These are phyloP conservation scores for Drosophila birchii DNA, from an alignment of 2,888 invertebrate genomes.

Conservation along the genomic window DNA sequence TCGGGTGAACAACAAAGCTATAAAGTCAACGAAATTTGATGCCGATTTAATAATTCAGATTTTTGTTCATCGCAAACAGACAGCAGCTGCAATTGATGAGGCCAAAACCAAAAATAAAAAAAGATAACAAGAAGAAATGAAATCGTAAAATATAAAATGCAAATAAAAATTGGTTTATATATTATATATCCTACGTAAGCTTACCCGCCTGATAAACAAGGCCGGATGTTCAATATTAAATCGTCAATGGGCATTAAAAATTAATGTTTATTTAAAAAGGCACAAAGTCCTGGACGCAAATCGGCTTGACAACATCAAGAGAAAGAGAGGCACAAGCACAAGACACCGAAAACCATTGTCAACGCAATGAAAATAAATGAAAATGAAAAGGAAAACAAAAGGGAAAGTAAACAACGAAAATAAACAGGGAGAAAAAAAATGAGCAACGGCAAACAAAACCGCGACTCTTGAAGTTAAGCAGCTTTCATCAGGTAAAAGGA, in stretches of 20 bases:
- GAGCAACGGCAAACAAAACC: constrained; percentile 20
- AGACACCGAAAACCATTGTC: constrained; percentile 39
- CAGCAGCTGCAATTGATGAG: constrained; percentile 73
- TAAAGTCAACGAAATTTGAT: constrained; percentile 52
- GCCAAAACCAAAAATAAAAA: constrained; percentile 32
- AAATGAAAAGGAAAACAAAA: constrained; percentile 28
- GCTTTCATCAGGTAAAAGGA: constrained; percentile 51
- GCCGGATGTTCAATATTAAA: constrained; percentile 60
- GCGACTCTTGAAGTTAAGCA: constrained; percentile 55
- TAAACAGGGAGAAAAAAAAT: constrained; percentile 21
- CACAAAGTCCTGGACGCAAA: constrained; percentile 50
- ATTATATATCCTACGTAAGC: constrained; percentile 19
- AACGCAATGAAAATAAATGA: constrained; percentile 32
- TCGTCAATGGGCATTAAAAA: constrained; percentile 60
- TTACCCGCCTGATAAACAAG: constrained; percentile 37
- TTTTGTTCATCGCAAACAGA: constrained; percentile 58
- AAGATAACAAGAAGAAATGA: constrained; percentile 32
- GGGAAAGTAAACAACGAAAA: constrained; percentile 24
- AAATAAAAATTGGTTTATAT: constrained; percentile 35
- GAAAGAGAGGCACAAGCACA: neutral
- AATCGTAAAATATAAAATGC: constrained; percentile 46
- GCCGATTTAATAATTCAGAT: constrained; percentile 67
- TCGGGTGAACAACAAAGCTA: constrained; percentile 40
- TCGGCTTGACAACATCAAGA: constrained; percentile 50
- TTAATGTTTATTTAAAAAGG: constrained; percentile 71